These are phyloP conservation scores for Penaeus vannamei DNA, from an alignment of 1,140 invertebrate genomes.

Conservation along the genomic window DNA sequence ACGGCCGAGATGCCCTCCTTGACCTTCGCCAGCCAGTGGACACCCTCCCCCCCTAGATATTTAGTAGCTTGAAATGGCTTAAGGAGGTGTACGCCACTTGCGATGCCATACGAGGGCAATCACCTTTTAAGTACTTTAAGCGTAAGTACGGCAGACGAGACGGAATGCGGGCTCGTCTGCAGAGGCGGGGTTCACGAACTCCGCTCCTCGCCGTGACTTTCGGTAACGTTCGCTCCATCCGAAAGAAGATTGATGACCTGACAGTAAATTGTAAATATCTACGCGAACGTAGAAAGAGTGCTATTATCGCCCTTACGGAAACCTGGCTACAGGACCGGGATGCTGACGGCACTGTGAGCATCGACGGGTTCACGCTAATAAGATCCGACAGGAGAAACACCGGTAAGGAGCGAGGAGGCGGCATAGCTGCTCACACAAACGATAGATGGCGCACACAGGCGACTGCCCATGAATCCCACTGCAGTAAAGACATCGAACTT, in stretches of 20 bases:
- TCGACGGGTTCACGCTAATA: not conserved
- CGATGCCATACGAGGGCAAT: not conserved
- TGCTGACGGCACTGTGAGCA: constrained; percentile 10
- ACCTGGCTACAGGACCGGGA: constrained; percentile 1
- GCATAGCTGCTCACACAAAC: constrained; percentile 14
- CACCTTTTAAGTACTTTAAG: not conserved
- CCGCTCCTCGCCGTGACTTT: not conserved
- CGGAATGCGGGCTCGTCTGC: not conserved
- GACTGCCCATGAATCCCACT: not conserved
- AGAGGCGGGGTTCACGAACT: not conserved
- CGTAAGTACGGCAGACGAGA: constrained; percentile 7
- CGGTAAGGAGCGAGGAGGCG: not conserved
- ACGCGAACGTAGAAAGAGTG: not conserved
- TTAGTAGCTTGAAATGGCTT: not conserved
- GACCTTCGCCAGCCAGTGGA: too few species aligned
- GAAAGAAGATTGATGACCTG: constrained; percentile 26
- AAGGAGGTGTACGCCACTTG: not conserved
- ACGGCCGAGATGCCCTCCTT: too few species aligned
- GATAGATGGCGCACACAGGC: not conserved
- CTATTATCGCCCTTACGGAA: constrained; percentile 3
- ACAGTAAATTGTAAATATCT: not conserved
- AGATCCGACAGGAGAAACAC: not conserved
- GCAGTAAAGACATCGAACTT: too few species aligned
- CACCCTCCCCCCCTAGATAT: too few species aligned
- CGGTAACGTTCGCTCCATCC: constrained; percentile 2